A percentile compares a stretch with the other conserved stretches of the same genome.
These are phyloP conservation scores for Poecilobothrus nobilitatus DNA, from an alignment of 2,888 invertebrate species.

Conservation along the genomic window DNA sequence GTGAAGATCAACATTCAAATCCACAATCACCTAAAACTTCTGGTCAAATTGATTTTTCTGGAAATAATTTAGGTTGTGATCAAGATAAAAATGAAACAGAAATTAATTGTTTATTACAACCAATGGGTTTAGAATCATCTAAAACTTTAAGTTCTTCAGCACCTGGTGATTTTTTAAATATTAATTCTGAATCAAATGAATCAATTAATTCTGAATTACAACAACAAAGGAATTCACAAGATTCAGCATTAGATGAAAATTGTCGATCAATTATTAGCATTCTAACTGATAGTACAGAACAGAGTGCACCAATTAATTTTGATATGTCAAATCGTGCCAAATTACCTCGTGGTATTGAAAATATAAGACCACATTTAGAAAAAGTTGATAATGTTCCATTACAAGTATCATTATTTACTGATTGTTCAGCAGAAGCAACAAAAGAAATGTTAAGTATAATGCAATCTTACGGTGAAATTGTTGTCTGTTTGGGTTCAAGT, in stretches of 20 bases:
- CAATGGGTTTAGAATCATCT: conserved; percentile 55
- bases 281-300: conserved; percentile 81
- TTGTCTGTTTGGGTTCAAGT: conserved; percentile 86
- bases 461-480: conserved; percentile 92
- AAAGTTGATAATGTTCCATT: conserved; percentile 96
- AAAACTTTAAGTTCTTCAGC: conserved; percentile 75
- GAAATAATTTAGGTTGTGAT: conserved; percentile 26
- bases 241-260: conserved; percentile 52
- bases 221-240: conserved; percentile 46
- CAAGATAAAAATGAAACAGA: conserved; percentile 28
- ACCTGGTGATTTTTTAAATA: conserved; percentile 49
- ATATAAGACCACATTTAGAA: conserved; percentile 91
- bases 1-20: conserved; percentile 46
- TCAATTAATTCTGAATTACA: conserved; percentile 24
- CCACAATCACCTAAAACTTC: conserved; percentile 34
- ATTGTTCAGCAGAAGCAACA: conserved; percentile 88
- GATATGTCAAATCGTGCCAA: conserved; percentile 92
- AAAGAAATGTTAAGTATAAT: conserved; percentile 89
- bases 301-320: conserved; percentile 83
- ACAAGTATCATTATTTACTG: conserved; percentile 93
- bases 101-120: conserved; percentile 36
- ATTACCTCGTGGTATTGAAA: conserved; percentile 90
- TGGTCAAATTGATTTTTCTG: conserved; percentile 31
- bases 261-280: conserved; percentile 77
- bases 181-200: conserved; percentile 26